These are phyloP conservation scores for Passerculus sandwichensis DNA, from an alignment of 2,797 vertebrate genomes.

Conservation along the genomic window DNA sequence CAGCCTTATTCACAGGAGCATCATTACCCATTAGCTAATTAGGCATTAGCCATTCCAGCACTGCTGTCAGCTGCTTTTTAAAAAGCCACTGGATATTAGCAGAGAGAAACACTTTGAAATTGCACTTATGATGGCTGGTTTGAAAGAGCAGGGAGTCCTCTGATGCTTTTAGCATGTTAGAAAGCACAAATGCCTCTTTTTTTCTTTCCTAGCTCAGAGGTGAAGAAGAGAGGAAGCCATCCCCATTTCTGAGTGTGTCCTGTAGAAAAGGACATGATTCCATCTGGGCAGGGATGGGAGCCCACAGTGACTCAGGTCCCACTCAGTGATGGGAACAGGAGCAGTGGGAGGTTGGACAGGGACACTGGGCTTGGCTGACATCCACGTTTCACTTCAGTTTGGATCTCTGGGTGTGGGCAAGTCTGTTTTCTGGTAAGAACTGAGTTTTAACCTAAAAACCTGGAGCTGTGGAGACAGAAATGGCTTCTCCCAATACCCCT, in stretches of 20 bases:
- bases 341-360: not conserved
- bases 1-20: too few relatives aligned
- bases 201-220: not conserved
- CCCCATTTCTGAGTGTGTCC: not conserved
- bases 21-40: too few relatives aligned
- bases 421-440: not conserved
- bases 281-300: not conserved
- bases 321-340: not conserved
- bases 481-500: not conserved
- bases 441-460: not conserved
- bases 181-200: not conserved
- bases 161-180: too few relatives aligned
- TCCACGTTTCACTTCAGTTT: not conserved
- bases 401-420: not conserved
- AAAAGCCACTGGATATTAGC: too few relatives aligned
- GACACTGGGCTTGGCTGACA: not conserved
- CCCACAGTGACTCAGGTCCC: rapidly evolving
- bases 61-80: too few relatives aligned
- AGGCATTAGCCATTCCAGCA: too few relatives aligned
- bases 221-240: not conserved
- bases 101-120: too few relatives aligned
- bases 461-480: not conserved
- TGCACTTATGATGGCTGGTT: too few relatives aligned
- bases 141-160: too few relatives aligned
- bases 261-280: not conserved